Evolutionary conservation across 2,113 vertebrate genomes (phyloP), one percentile per base, ranked within the genome.

Genomic region (Ahaetulla prasina): DNA sequence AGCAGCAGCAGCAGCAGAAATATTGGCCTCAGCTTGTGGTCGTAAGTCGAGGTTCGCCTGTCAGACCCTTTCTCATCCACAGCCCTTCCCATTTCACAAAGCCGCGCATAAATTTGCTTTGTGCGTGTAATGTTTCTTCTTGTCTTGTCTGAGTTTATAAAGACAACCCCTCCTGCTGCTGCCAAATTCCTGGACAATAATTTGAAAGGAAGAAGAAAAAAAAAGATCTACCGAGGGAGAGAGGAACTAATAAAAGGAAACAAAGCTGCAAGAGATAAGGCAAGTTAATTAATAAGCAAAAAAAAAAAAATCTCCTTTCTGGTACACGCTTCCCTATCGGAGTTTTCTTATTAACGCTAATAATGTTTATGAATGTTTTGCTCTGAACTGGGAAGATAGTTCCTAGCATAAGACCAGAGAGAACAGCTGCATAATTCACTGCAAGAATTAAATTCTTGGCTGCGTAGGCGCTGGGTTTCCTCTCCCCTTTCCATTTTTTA

Each of bases 241-340:
- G 94, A 93, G 74, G 0, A 0, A 93, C 93, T 94, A 87, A 68
- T 63, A 74, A 89, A 94, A 94, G 93, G 74, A 91, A 95, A 96
- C 93, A 30, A 16, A 92, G 63, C 91, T 87, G 93, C 30, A 18
- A 23, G 50, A 94, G 96, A 96, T 96, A 96, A 96, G 94, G 94
- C 93, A 94, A 95, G 94, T 94, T 94, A 96, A 96, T 96, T 97
- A 97, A 96, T 94, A 95, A 96, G 94, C 93, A 95, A 94, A n/a
- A n/a, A n/a, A n/a, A n/a, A n/a, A n/a, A n/a, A n/a, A 96, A 95
- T 95, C 92, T 96, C 94, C 54, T n/a, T 87, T 85, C 95, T 96
- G 93, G 94, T 93, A 94, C 85, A 93, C 94, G 93, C 95, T 90
- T 94, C 95, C 93, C 95, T 96, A 96, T 97, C 96, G 95, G 92